phyloP scores from a whole-genome alignment of 2,113 vertebrate genomes.

The Hystrix brachyura region DNA sequence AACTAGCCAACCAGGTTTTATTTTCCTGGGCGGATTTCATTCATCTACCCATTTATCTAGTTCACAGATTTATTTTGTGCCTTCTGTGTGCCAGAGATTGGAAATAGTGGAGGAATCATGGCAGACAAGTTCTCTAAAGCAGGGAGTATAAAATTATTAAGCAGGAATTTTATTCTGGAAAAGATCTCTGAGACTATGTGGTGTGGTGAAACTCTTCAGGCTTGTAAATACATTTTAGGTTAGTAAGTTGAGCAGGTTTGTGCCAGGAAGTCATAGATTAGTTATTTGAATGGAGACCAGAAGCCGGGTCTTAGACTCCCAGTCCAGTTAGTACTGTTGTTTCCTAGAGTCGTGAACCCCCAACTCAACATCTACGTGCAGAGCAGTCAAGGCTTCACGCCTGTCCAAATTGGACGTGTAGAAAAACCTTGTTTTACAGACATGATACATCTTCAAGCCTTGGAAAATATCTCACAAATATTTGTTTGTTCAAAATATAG shows the following conservation, averaged over 20 bases:
- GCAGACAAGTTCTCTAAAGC: background rate
- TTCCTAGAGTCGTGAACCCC: background rate
- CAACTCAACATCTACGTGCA: background rate
- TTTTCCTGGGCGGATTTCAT: background rate
- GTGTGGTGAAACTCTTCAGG: too few species aligned
- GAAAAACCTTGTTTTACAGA: background rate
- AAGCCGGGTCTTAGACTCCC: background rate
- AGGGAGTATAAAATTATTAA: too few species aligned
- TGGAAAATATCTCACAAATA: background rate
- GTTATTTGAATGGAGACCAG: background rate
- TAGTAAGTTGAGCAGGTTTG: background rate
- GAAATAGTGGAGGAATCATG: background rate
- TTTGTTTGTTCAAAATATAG: background rate
- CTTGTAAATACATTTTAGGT: background rate
- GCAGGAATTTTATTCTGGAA: background rate
- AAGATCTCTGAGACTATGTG: background rate
- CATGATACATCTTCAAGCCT: accelerated
- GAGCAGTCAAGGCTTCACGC: accelerated
- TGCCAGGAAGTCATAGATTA: background rate
- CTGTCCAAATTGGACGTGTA: background rate
- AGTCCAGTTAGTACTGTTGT: background rate
- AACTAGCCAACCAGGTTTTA: background rate
- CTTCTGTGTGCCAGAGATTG: too few species aligned
- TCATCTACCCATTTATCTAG: background rate
- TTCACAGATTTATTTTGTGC: background rate